Evolutionary conservation across 1,140 invertebrate species (phyloP).

Genomic region (Hyposmocoma kahamanoa): DNA sequence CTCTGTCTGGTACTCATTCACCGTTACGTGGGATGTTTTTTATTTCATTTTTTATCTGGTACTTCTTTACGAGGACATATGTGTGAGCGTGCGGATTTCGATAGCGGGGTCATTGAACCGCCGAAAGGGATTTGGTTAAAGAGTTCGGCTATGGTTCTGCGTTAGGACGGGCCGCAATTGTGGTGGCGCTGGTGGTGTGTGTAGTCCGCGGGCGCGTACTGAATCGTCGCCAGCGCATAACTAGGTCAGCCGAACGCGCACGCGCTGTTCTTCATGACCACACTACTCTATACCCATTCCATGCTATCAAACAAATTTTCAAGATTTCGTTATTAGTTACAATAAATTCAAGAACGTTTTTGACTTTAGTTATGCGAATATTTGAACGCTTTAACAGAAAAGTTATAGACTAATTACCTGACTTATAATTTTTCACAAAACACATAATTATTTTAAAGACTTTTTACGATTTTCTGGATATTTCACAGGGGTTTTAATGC

Average conservation of each 20-base stretch:
- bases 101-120: slow-evolving; percentile 66
- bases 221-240: slow-evolving; percentile 38
- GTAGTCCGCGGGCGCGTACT: slow-evolving; percentile 22
- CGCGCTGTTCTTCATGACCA: slow-evolving; percentile 43
- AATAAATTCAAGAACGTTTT: no score
- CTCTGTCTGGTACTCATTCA: slow-evolving; percentile 64
- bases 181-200: slow-evolving; percentile 30
- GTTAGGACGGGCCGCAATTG: slow-evolving; percentile 50
- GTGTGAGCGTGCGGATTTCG: slow-evolving; percentile 71
- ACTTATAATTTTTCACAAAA: no score
- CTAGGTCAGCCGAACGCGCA: slow-evolving; percentile 60
- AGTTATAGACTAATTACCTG: no score
- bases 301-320: neutral
- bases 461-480: no score
- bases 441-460: no score
- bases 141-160: slow-evolving; percentile 46
- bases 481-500: no score
- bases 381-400: no score
- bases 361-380: no score
- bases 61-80: slow-evolving; percentile 47
- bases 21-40: slow-evolving; percentile 50
- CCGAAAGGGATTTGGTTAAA: slow-evolving; percentile 65
- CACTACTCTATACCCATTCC: slow-evolving; percentile 13
- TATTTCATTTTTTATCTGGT: slow-evolving; percentile 65
- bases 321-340: no score